These are phyloP conservation scores for Leptopilina drosophilae DNA, from an alignment of 2,888 invertebrate genomes.

Conservation along the genomic window DNA sequence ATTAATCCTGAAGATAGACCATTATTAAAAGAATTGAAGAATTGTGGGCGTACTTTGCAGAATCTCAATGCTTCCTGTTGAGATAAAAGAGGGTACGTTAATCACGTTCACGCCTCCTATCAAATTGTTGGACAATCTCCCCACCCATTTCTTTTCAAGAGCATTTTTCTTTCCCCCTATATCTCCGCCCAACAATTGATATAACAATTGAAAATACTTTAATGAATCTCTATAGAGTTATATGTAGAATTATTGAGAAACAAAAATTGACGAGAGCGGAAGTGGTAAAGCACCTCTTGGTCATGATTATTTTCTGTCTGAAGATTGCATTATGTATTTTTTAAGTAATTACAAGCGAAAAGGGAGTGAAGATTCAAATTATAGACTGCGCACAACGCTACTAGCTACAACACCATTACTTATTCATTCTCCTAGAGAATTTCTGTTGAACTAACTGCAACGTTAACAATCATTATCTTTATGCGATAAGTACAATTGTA, in stretches of 20 bases:
- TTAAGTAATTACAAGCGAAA: conserved; percentile 1
- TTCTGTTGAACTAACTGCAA: conserved; percentile 25
- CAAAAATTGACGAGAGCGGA: conserved; percentile 37
- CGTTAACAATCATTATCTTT: conserved; percentile 18
- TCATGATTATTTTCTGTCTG: conserved; percentile 34
- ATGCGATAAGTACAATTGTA: not conserved
- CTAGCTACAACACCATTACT: not conserved
- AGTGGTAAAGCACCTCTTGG: conserved; percentile 36
- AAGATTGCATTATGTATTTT: conserved; percentile 9
- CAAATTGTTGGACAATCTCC: conserved; percentile 51
- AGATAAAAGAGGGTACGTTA: conserved; percentile 62
- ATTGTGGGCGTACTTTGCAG: conserved; percentile 77
- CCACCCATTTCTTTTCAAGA: conserved; percentile 48
- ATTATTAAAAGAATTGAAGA: conserved; percentile 79
- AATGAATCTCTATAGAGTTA: conserved; percentile 44
- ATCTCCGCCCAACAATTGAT: conserved; percentile 59
- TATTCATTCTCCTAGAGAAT: not conserved
- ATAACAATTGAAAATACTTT: conserved; percentile 40
- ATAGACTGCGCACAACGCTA: not conserved
- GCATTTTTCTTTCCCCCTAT: conserved; percentile 48
- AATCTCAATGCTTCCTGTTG: conserved; percentile 58
- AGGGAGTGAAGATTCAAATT: not conserved
- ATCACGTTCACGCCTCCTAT: conserved; percentile 70
- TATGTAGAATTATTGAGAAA: conserved; percentile 39
- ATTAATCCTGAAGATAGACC: conserved; percentile 74